These are phyloP conservation scores for Zosterops borbonicus DNA, from an alignment of 2,113 vertebrate genomes.

Conservation along the genomic window DNA sequence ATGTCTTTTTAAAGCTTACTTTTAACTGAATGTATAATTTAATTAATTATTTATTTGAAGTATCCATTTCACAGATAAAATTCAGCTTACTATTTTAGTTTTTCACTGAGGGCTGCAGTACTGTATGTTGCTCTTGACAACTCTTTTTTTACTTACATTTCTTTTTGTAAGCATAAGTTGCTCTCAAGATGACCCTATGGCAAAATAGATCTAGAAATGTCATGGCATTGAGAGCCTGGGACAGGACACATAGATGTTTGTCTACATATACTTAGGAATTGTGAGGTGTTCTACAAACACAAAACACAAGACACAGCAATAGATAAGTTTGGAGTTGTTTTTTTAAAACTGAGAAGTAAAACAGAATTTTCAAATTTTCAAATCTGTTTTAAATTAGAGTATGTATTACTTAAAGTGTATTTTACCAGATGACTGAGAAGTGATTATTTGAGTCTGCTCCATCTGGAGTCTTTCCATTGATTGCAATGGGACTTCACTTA, in stretches of 20 bases:
- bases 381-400: not conserved
- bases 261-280: not conserved
- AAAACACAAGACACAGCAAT: not conserved
- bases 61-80: not conserved
- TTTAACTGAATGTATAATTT: not conserved
- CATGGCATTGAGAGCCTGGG: not conserved
- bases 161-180: not conserved
- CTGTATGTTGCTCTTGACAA: not conserved
- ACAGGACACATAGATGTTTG: rapidly evolving
- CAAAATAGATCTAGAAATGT: not conserved
- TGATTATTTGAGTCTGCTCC: not conserved
- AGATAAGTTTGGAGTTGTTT: rapidly evolving
- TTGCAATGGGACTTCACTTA: not conserved
- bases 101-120: not conserved
- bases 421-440: not conserved
- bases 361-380: not conserved
- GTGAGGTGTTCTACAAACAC: not conserved
- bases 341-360: not conserved
- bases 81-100: not conserved
- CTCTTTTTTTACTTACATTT: not conserved
- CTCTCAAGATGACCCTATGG: not conserved
- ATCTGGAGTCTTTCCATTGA: not conserved
- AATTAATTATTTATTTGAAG: not conserved
- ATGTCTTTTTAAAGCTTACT: not conserved
- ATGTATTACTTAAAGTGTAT: not conserved